Evolutionary conservation across 2,888 invertebrate genomes (phyloP), one percentile per base, ranked within the genome.

Genomic region (Antitype chi): DNA sequence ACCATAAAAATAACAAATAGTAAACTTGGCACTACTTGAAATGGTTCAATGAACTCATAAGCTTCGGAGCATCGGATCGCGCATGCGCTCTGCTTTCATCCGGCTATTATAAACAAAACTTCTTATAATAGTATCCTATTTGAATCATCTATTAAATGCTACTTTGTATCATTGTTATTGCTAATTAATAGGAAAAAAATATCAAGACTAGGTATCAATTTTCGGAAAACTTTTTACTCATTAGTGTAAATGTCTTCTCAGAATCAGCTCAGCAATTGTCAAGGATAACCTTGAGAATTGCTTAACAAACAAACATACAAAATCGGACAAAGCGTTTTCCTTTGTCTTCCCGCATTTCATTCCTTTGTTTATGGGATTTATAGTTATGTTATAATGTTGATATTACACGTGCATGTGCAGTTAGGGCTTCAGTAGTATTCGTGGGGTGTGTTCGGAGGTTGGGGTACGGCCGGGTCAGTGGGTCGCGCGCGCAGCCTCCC

Each of bases 401-500:
- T 63, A 69, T 80, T 88, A 85, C 89, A 92, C 91, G 86, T 91
- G 90, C 90, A 91, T 89, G 89, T 93, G 91, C 92, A 92, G 87
- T 82, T 92, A 93, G 92, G 92, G 94, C 86, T 94, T 91, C 71
- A 90, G 89, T 87, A 89, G 84, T 78, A 85, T 89, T 78, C 80
- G 82, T 87, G 87, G 89, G 89, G 90, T 89, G 89, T 91, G 89
- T 91, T 90, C 91, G 89, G 90, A 84, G 88, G 88, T 86, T 82
- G 91, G 88, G 88, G 85, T 85, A 83, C 89, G 94, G 93, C 94
- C 94, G 96, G 97, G 97, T 97, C 97, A 97, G 97, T 97, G 97
- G 97, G 97, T 97, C 97, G 97, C 93, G 93, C 97, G 97, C 97
- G 96, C 97, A 97, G 97, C 96, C 95, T 97, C 96, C 95, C 91